Evolutionary conservation across 2,797 vertebrate genomes (phyloP).

Genomic region (Monodelphis domestica): DNA sequence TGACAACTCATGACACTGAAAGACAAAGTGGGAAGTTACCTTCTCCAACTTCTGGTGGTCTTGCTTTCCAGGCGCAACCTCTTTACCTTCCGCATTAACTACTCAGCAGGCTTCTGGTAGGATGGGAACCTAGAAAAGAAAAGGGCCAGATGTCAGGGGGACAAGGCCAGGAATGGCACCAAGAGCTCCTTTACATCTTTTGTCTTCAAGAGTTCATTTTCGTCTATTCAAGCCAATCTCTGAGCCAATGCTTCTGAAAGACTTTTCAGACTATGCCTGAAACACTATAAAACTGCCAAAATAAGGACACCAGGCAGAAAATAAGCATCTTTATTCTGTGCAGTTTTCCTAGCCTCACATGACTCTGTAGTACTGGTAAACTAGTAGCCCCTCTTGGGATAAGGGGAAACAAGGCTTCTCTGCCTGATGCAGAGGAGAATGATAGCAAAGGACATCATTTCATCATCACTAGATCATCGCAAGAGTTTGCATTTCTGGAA

Average conservation of each 20-base stretch:
- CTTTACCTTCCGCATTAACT: constrained; percentile 98
- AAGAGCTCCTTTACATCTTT: fast-evolving
- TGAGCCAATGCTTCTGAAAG: background rate
- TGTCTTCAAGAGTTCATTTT: background rate
- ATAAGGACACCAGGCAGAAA: background rate
- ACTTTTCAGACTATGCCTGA: constrained; percentile 10
- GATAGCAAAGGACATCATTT: background rate
- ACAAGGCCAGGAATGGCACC: fast-evolving
- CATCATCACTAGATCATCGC: background rate
- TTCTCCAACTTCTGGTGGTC: constrained; percentile 93
- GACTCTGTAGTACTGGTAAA: background rate
- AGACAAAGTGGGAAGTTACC: constrained; percentile 82
- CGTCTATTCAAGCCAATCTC: background rate
- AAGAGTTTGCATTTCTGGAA: background rate
- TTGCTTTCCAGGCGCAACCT: constrained; percentile 94
- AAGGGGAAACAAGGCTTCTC: background rate
- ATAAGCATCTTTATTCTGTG: background rate
- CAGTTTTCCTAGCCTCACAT: constrained; percentile 1
- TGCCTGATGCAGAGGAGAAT: background rate
- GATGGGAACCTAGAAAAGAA: constrained; percentile 86
- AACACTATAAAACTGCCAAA: background rate
- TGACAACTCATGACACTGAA: background rate
- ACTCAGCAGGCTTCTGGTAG: constrained; percentile 87
- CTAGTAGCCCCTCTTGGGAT: background rate
- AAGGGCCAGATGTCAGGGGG: constrained; percentile 26